Conservation (phyloP, 2,888 invertebrate species). For the Branchipolynoe longqiensis region DNA sequence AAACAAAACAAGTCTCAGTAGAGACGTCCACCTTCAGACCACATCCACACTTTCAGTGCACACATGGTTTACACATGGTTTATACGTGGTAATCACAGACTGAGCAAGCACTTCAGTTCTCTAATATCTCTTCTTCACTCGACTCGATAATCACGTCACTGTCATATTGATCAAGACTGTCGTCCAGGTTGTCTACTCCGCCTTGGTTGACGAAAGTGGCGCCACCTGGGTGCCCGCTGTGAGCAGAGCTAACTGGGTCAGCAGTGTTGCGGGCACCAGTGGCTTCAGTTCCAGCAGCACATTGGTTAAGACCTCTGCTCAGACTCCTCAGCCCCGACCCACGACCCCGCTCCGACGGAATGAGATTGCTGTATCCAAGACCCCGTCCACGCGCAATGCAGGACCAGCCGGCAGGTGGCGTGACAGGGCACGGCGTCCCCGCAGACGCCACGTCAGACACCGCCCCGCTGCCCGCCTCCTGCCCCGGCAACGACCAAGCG, state of each 20-base stretch:
- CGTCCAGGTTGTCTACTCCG: not conserved
- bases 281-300: too few relatives aligned
- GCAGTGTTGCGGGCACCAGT: too few relatives aligned
- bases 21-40: too few relatives aligned
- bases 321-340: not conserved
- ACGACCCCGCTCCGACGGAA: not conserved
- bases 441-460: not conserved
- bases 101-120: conserved; percentile 17
- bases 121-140: conserved; percentile 54
- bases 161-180: conserved; percentile 60
- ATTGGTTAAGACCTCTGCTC: too few relatives aligned
- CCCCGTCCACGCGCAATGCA: not conserved
- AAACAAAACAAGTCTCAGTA: too few relatives aligned
- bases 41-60: too few relatives aligned
- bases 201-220: not conserved
- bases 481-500: not conserved
- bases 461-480: not conserved
- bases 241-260: too few relatives aligned
- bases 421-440: not conserved
- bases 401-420: not conserved
- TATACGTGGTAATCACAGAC: too few relatives aligned
- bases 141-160: conserved; percentile 64
- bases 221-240: too few relatives aligned
- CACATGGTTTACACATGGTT: too few relatives aligned
- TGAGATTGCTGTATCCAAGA: too few relatives aligned